Percentiles rank a stretch among this genome's conserved stretches.
Evolutionary conservation across 2,797 vertebrate genomes (phyloP).

Genomic region (Saxicola maurus): DNA sequence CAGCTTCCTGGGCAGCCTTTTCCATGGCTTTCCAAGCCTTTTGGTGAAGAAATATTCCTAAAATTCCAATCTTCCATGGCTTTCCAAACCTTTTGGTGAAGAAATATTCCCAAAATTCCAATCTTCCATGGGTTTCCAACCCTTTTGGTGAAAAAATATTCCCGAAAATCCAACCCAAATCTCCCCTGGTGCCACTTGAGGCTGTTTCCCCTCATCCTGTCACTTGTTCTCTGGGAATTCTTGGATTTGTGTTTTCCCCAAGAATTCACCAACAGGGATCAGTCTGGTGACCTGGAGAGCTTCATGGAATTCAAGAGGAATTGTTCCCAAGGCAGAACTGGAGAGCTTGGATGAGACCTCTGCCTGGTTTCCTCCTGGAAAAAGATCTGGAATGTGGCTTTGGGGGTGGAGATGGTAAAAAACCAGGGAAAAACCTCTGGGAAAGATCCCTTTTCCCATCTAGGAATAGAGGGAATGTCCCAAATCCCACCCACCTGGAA

Average conservation of each 20-base stretch:
- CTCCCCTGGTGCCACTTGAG: background rate
- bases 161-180: rapidly evolving
- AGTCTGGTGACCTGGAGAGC: background rate
- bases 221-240: background rate
- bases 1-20: no score
- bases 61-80: background rate
- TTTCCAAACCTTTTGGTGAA: background rate
- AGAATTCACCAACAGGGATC: no score
- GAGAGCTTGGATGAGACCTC: no score
- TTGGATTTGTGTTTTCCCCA: background rate
- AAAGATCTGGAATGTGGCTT: no score
- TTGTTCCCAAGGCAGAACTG: background rate
- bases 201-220: background rate
- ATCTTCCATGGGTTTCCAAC: background rate
- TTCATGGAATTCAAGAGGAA: background rate
- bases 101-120: no score
- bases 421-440: no score
- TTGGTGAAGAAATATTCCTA: background rate
- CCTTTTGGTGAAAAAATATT: background rate
- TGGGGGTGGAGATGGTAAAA: no score
- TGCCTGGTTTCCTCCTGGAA: no score
- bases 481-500: no score
- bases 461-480: no score
- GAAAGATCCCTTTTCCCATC: no score
- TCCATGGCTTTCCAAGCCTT: background rate